phyloP scores from a whole-genome alignment of 2,113 vertebrate species.

The Microcebus ravelobensis region DNA sequence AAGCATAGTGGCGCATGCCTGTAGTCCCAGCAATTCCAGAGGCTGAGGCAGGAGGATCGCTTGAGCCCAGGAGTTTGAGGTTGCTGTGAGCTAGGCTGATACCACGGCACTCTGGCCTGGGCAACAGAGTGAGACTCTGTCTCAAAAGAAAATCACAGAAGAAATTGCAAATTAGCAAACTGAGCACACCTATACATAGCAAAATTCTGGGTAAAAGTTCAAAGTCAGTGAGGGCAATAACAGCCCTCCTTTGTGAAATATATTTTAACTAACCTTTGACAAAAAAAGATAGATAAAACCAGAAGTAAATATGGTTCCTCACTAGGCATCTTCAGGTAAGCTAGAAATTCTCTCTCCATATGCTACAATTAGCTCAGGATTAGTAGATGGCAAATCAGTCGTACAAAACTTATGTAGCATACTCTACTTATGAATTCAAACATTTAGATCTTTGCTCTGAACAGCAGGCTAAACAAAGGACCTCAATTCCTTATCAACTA shows the following conservation, averaged over 20 bases:
- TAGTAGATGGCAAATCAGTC: not conserved
- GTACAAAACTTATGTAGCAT: not conserved
- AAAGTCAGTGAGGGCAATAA: not conserved
- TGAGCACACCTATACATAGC: not conserved
- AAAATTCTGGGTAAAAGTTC: not conserved
- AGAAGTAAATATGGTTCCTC: not conserved
- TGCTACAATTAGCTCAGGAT: not conserved
- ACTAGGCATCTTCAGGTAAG: not conserved
- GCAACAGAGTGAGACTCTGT: no score
- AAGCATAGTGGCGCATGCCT: no score
- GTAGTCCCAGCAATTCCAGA: no score
- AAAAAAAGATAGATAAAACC: not conserved
- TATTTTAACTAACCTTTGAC: not conserved
- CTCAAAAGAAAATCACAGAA: no score
- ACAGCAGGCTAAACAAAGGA: not conserved
- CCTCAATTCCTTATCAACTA: not conserved
- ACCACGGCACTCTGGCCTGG: no score
- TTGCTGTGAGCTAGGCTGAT: no score
- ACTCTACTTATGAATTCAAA: not conserved
- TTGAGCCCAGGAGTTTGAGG: no score
- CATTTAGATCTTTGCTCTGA: not conserved
- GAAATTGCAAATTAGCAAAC: not conserved
- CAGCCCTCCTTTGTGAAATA: not conserved
- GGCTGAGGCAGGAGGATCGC: no score
- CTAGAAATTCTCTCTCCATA: not conserved